Base-by-base conservation (phyloP, 2,113 vertebrate genomes). In the Chionis minor region DNA sequence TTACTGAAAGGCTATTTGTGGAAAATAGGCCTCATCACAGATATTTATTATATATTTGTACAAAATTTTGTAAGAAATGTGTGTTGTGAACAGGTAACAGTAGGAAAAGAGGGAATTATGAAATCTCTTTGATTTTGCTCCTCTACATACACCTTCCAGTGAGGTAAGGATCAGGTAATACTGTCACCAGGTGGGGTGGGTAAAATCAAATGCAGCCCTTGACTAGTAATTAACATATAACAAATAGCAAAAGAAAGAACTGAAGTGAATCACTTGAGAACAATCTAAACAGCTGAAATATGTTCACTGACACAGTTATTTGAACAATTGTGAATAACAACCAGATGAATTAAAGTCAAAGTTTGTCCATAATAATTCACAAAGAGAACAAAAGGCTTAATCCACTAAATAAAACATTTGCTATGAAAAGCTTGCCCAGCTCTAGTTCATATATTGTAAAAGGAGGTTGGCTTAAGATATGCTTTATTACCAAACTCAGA, bases 331-430 rank as follows among this genome's bases (percentile, higher is more conserved):
- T 96, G 94, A 97, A 75, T 94, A 97, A 97, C 84, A 93, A 95
- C 93, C 87, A 88, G 66, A 91, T 88, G 88, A 93, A 96, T 90
- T 90, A 73, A 91, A 94, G 93, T 96, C 92, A 94, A 72, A 95
- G 85, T 94, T 93, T 95, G 94, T 96, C 85, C 85, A 80, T 90
- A 96, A 94, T 97, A 97, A 96, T 94, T 96, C 94, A 97, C 81
- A 93, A 86, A 58, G 74, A 77, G 96, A 96, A 97, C 94, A 96
- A 96, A 96, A 97, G 94, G 54, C 74, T 82, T 88, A 92, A 87
- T 88, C 66, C 77, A 94, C 70, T 96, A 95, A 96, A 96, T 94
- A 94, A 96, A 96, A 80, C 45, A 89, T 89, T 92, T 75, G 65
- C 86, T 91, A 33, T 58, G 69, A 92, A 81, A 91, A 94, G 70